Evolutionary conservation across 2,113 vertebrate species (phyloP).

Genomic region (Platysteira castanea): DNA sequence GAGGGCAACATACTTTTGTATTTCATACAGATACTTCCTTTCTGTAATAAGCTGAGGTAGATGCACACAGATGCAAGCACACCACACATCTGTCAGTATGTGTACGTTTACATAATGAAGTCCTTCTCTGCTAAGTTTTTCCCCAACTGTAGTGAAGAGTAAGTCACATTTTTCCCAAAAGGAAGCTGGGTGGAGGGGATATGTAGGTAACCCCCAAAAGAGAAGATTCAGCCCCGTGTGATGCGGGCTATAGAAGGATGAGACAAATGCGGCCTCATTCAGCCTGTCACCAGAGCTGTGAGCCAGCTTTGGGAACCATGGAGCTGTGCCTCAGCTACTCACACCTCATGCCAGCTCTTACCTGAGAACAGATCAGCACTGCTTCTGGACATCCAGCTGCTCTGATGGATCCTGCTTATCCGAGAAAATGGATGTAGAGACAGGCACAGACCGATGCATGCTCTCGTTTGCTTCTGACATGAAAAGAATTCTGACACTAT

Average conservation of each 20-base stretch:
- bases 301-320: background rate
- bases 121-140: background rate
- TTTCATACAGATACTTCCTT: background rate
- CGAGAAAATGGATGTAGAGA: background rate
- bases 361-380: background rate
- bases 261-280: background rate
- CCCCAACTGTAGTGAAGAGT: background rate
- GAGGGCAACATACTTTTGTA: background rate
- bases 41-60: background rate
- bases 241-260: background rate
- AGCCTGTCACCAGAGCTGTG: background rate
- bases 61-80: background rate
- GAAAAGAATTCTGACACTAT: background rate
- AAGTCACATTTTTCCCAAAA: background rate
- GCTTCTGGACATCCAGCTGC: background rate
- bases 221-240: background rate
- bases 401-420: background rate
- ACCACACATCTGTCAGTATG: background rate
- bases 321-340: background rate
- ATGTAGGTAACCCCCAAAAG: background rate
- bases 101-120: background rate
- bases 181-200: background rate
- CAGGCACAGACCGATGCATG: background rate
- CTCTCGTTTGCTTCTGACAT: background rate
- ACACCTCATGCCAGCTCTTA: background rate